Percentiles rank a stretch among this genome's conserved stretches.
phyloP scores from a whole-genome alignment of 1,140 invertebrate species.

The Medauroidea extradentata region DNA sequence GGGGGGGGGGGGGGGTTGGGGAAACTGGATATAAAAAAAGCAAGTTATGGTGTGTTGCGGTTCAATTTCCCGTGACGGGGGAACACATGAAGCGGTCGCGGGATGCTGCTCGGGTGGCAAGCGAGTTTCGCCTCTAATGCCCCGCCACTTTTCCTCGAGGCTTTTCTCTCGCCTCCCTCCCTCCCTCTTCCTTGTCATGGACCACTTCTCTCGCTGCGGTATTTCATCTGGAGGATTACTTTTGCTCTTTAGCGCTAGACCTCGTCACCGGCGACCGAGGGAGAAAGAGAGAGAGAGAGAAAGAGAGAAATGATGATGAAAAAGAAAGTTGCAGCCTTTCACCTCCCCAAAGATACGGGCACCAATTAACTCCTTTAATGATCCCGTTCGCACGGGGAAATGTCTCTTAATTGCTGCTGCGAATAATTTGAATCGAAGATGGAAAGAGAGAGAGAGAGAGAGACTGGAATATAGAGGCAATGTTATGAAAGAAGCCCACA shows the following conservation, averaged over 20 bases:
- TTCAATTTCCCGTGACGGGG: slow-evolving; percentile 12
- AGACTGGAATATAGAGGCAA: too few relatives aligned
- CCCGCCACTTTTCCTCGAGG: neutral
- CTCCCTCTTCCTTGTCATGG: slow-evolving; percentile 1
- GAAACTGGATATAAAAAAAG: neutral
- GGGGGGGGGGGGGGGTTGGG: neutral
- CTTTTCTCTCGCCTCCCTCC: neutral
- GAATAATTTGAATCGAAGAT: too few relatives aligned
- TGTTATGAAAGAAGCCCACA: too few relatives aligned
- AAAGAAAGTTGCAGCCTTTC: too few relatives aligned
- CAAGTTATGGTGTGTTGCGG: neutral
- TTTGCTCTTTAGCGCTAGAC: neutral
- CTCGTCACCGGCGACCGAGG: neutral
- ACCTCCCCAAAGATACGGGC: too few relatives aligned
- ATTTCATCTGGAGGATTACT: slow-evolving; percentile 12
- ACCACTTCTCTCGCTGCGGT: neutral
- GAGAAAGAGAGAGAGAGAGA: neutral
- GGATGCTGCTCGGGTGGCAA: slow-evolving; percentile 1
- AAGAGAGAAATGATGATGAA: neutral
- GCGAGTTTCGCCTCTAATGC: slow-evolving; percentile 7
- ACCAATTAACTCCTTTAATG: too few relatives aligned
- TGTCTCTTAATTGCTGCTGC: too few relatives aligned
- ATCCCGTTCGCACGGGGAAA: too few relatives aligned
- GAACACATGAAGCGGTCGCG: slow-evolving; percentile 1
- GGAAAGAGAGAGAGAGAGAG: too few relatives aligned